Base-by-base conservation (phyloP, 2,797 vertebrate species). In the Tachyglossus aculeatus region DNA sequence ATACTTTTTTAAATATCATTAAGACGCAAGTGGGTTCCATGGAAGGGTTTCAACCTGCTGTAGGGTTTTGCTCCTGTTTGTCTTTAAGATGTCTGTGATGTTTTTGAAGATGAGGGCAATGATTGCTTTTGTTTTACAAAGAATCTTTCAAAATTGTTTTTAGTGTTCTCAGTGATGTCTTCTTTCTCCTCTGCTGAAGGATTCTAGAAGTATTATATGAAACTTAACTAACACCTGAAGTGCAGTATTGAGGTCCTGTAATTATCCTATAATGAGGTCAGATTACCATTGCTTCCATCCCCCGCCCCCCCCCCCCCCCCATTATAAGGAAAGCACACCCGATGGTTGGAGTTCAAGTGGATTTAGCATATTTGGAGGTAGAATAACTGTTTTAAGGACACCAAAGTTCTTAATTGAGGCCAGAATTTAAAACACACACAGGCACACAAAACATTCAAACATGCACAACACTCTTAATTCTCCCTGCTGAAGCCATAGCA, bases 311-410 rank as follows among this genome's bases (percentile, higher is more conserved):
- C 15, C 25, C 11, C 25, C 9, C 74, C 62, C 76, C 66, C 60
- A 52, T 73, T 68, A 27, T 53, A 61, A 76, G 78, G 72, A 86
- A 87, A 68, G 19, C 51, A 56, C 27, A 56, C 2, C 50, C 71
- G 77, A 61, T 70, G 59, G 67, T 85, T 89, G 74, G 83, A 85
- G 77, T 39, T 78, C 10, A 53, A 85, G 74, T 78, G 81, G 87
- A 83, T 75, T 74, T 81, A 55, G n/a, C 47, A n/a, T 67, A 73
- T 88, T 88, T 86, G 74, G 74, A 81, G 77, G 86, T 88, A 82
- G 29, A 63, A 16, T 76, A 88, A 79, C 64, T 83, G 65, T 78
- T 72, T 74, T 77, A 76, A 82, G 84, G 61, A 43, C 18, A 78
- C 72, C 27, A 19, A 18, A 73, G 58, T 4, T 47, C 69, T 82